Evolutionary conservation across 1,140 invertebrate species (phyloP), one percentile per base, ranked within the genome.

Genomic region (Pygmarrhopalites habei): DNA sequence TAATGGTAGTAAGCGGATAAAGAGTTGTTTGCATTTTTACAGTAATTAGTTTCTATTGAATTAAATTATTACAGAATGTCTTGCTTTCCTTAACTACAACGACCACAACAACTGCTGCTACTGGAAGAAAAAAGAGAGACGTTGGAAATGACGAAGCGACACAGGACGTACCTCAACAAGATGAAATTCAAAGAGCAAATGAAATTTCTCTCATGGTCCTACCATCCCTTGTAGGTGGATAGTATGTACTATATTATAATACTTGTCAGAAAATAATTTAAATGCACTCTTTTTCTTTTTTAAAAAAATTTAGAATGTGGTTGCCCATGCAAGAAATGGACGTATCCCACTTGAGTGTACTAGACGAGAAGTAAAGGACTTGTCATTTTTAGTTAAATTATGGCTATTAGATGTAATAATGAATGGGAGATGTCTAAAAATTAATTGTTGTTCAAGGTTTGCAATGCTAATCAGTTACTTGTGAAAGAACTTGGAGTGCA

Each of bases 261-360:
- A 35, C 15, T 35, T 35, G 5, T 5, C 15, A 35, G 5, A 35
- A 10, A n/a, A 41, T 12, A 41, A 41, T 41, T 12, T 41, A 41
- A 41, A 12, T 10, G 10, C 39, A 19, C 5, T 25, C 5, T 10
- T 25, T 25, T 10, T 25, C 44, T 47, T 4, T 25, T 47, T 25
- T 19, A 19, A 7, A n/a, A 19, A 5, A n/a, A 5, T 25, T 25
- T 47, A 69, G 67, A 69, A 69, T 55, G 60, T 60, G 19, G 57
- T 69, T 39, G 58, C 60, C 28, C 58, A 66, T 28, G 67, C 64
- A 17, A 30, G 64, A 23, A 43, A 62, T 47, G 64, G 64, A 17
- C 35, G 39, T 43, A 43, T 69, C 29, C 61, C 67, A 28, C 32
- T 64, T 17, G 60, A 64, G 23, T 69, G 67, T 44, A 65, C 64